Conservation (phyloP, 2,113 vertebrate genomes). For the Notarius quadriscutis region DNA sequence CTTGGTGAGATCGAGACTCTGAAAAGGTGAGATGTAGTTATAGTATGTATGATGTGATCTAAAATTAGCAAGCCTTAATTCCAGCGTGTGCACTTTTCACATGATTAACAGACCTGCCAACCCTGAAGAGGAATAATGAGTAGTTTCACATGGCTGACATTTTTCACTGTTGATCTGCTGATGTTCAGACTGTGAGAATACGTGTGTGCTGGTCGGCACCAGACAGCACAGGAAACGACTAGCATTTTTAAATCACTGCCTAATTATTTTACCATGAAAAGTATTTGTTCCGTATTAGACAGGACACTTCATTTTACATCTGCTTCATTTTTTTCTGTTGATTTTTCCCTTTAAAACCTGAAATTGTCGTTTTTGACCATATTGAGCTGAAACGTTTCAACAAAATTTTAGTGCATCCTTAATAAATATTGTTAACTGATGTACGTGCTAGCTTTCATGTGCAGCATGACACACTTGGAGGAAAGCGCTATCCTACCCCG, state of each 20-base stretch:
- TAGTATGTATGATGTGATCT: neutral
- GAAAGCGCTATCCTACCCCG: too few species aligned
- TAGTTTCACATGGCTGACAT: neutral
- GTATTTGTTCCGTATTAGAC: neutral
- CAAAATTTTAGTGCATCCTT: too few species aligned
- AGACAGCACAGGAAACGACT: neutral
- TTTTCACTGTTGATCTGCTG: neutral
- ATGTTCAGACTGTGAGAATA: neutral
- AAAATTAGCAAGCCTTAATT: neutral
- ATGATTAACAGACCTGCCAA: neutral
- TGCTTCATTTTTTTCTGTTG: too few species aligned
- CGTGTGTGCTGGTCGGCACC: neutral
- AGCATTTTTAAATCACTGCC: neutral
- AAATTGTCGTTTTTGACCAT: too few species aligned
- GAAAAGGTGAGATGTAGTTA: constrained; percentile 12
- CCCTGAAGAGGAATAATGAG: neutral
- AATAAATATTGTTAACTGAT: too few species aligned
- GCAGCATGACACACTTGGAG: too few species aligned
- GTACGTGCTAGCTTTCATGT: too few species aligned
- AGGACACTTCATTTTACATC: neutral
- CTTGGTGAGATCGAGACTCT: constrained; percentile 97
- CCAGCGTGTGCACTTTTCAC: neutral
- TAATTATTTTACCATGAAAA: neutral
- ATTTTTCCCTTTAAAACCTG: too few species aligned
- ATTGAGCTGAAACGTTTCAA: too few species aligned